Evolutionary conservation across 2,888 invertebrate species (phyloP), one percentile per base, ranked within the genome.

Genomic region (Timema podura): DNA sequence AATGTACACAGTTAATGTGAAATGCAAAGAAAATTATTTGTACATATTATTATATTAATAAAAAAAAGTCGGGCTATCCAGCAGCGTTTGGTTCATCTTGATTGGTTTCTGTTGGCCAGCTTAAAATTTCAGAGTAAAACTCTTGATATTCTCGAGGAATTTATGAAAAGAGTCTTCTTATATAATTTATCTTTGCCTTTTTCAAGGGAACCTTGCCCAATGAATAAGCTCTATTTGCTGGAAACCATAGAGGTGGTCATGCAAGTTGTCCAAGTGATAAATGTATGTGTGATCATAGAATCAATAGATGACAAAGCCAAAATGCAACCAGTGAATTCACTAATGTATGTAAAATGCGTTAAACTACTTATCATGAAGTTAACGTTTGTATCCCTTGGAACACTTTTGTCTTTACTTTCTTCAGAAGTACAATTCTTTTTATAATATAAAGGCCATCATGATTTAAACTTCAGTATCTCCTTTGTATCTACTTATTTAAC

Each of bases 181-280:
- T 11, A 61, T 61, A 9, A 61, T 44, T 30, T 9, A 61, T 61
- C 13, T 61, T 61, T 61, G 61, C 61, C 61, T 61, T 16, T 61
- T 61, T 61, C 61, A 61, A 61, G 30, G 61, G 30, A 61, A 61
- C 61, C 44, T 44, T 61, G 16, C 16, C 16, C 45, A 45, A 30
- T 16, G 44, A 45, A 13, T 16, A 61, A 45, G 61, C 61, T 7
- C 13, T 2, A 45, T 61, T 13, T 6, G 3, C 45, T 45, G 61
- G 44, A 61, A 61, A 44, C 5, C 5, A 13, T 61, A 45, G 44
- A 11, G 45, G 5, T 61, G 30, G 30, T 30, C 30, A 3, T 30
- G 30, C 30, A 30, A 3, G 30, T 30, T 30, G 30, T 3, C 30
- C 30, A 30, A 30, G n/a, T n/a, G 30, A 30, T 30, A 57, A 57